phyloP scores from a whole-genome alignment of 2,113 vertebrate species.

The Ramphastos sulfuratus region DNA sequence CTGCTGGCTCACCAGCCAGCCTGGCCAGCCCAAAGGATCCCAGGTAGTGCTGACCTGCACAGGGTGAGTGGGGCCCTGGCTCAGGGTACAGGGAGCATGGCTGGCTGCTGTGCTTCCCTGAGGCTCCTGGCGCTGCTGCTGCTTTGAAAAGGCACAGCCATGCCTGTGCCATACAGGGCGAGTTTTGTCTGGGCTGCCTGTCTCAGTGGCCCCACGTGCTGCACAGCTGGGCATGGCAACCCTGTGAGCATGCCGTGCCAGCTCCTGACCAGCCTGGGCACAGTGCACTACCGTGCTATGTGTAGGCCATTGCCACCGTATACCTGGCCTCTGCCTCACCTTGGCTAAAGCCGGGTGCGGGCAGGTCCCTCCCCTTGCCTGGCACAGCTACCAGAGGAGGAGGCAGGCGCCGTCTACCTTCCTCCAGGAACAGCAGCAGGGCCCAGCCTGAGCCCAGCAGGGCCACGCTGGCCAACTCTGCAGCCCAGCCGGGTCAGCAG shows the following conservation, averaged over 20 bases:
- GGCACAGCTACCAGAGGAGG: constrained; percentile 66
- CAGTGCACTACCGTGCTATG: not conserved
- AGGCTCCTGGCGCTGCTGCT: fast-evolving
- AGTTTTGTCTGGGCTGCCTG: not conserved
- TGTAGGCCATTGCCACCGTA: not conserved
- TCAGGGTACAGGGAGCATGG: not conserved
- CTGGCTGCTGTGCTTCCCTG: not conserved
- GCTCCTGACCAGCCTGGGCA: not conserved
- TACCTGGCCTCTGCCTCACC: constrained; percentile 55
- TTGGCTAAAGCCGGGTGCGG: not conserved
- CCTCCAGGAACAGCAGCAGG: constrained; percentile 48
- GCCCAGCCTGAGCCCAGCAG: not conserved
- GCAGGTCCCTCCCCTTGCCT: constrained; percentile 58
- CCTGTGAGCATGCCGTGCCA: not conserved
- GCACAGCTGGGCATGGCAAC: not conserved
- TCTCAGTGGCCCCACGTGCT: not conserved
- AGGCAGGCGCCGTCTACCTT: constrained; percentile 41
- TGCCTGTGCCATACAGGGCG: fast-evolving
- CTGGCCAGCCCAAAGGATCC: not conserved
- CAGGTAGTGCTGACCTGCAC: not conserved
- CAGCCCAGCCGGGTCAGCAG: not conserved
- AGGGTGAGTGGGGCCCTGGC: not conserved
- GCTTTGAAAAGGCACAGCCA: not conserved
- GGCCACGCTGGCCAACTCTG: not conserved
- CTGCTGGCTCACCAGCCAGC: not conserved